Base-by-base conservation (phyloP, 1,140 invertebrate species). In the Cephus cinctus region DNA sequence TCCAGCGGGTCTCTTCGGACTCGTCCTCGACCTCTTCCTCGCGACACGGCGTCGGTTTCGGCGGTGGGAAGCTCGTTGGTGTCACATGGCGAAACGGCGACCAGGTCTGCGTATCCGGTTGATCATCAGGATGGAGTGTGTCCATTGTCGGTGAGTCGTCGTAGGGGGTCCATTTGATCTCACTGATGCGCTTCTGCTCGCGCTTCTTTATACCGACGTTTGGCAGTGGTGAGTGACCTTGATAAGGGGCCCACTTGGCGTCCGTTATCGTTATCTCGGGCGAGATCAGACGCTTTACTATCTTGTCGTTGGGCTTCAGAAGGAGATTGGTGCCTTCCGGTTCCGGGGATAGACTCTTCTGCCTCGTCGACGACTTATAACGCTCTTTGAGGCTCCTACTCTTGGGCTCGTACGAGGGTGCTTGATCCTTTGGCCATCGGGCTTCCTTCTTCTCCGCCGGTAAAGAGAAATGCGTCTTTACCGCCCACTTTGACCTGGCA, bases 321-420 rank as follows among this genome's bases (percentile, higher is more conserved):
- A 67, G 55, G 0, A 67, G 69, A 54, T 76, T n/a, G n/a, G n/a
- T n/a, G n/a, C n/a, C n/a, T n/a, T n/a, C 74, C 3, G 74, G 73
- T n/a, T 76, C 74, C 2, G 74, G 74, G 0, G 74, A 76, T 43
- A 76, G 58, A 30, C 8, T 46, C 73, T 76, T 35, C 73, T 65
- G 14, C 73, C 60, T 5, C 46, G 71, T 71, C 1, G 61, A 70
- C n/a, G 69, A n/a, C 6, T 8, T 8, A 27, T 36, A 8, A 8
- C 11, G 57, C 16, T 76, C 73, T 43, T 71, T 72, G 47, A 75
- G 43, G 44, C 72, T 75, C 48, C 65, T 76, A 48, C 65, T 73
- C 35, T 75, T 73, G 5, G 61, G 50, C 1, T 44, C 50, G 3
- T 52, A 49, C 14, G 38, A 19, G 3, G 60, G 47, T 0, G 71